Evolutionary conservation across 2,797 vertebrate species (phyloP).

Genomic region (Chiloscyllium punctatum): DNA sequence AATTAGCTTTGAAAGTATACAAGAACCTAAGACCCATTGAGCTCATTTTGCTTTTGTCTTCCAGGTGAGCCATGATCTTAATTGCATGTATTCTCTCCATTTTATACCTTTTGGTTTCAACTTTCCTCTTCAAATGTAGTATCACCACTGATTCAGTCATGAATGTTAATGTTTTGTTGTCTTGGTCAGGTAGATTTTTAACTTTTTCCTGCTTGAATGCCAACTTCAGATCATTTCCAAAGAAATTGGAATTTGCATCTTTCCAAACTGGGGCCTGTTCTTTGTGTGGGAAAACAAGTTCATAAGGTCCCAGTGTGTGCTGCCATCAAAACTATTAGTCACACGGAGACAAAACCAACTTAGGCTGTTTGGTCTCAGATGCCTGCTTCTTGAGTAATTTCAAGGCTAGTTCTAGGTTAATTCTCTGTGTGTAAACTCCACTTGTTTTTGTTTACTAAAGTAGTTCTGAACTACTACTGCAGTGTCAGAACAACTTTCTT

Average conservation of each 20-base stretch:
- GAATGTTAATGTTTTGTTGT: background rate
- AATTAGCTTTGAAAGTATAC: background rate
- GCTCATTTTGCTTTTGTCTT: background rate
- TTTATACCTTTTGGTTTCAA: background rate
- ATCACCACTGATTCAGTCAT: background rate
- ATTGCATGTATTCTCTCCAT: background rate
- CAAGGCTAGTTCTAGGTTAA: too few species aligned
- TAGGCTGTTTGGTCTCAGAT: too few species aligned
- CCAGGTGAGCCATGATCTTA: background rate
- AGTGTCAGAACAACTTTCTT: too few species aligned
- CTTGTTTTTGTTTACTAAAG: too few species aligned
- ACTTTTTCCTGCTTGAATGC: background rate
- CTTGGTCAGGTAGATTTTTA: background rate
- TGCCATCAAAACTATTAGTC: too few species aligned
- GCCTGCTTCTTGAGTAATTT: too few species aligned
- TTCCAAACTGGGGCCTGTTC: background rate
- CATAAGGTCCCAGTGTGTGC: background rate
- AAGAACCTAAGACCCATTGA: background rate
- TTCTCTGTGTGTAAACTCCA: too few species aligned
- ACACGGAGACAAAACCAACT: too few species aligned
- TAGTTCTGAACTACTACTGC: too few species aligned
- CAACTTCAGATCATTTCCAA: background rate
- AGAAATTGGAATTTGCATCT: background rate
- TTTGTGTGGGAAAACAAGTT: background rate
- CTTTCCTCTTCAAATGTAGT: background rate